These are phyloP conservation scores for Cydia pomonella DNA, from an alignment of 1,140 invertebrate species.

Conservation along the genomic window DNA sequence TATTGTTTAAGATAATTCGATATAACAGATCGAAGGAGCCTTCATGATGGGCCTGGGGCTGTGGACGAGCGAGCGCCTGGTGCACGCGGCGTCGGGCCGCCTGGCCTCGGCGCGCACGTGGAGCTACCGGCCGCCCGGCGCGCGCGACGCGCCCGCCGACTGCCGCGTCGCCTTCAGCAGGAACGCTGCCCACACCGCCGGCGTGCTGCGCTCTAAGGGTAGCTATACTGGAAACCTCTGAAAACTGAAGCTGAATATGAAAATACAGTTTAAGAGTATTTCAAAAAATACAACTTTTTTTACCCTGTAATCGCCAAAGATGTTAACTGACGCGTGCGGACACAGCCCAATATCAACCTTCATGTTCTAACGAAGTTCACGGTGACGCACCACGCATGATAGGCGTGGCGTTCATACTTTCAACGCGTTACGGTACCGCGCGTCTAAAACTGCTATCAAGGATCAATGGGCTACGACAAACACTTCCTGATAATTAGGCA, in stretches of 20 bases:
- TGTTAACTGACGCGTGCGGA: no score
- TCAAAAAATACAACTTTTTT: no score
- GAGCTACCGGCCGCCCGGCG: conserved; percentile 88
- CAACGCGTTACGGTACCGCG: no score
- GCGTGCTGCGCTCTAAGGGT: conserved; percentile 88
- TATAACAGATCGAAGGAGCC: conserved; percentile 86
- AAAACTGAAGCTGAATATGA: no score
- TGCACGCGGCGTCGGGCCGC: conserved; percentile 82
- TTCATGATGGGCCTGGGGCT: conserved; percentile 90
- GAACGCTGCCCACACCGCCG: conserved; percentile 84
- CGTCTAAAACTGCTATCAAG: no score
- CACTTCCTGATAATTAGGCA: no score
- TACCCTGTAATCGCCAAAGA: neutral
- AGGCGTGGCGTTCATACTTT: no score
- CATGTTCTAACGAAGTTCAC: no score
- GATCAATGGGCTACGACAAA: no score
- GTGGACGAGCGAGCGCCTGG: conserved; percentile 85
- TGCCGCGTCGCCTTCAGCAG: conserved; percentile 84
- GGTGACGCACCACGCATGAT: no score
- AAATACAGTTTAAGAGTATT: no score
- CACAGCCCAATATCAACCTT: no score
- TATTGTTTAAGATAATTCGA: neutral
- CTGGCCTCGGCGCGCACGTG: conserved; percentile 86
- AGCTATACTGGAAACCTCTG: conserved; percentile 44
- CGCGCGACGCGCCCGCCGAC: conserved; percentile 87